A percentile compares a stretch with the other conserved stretches of the same genome.
These are phyloP conservation scores for Monodelphis domestica DNA, from an alignment of 2,797 vertebrate species.

Conservation along the genomic window DNA sequence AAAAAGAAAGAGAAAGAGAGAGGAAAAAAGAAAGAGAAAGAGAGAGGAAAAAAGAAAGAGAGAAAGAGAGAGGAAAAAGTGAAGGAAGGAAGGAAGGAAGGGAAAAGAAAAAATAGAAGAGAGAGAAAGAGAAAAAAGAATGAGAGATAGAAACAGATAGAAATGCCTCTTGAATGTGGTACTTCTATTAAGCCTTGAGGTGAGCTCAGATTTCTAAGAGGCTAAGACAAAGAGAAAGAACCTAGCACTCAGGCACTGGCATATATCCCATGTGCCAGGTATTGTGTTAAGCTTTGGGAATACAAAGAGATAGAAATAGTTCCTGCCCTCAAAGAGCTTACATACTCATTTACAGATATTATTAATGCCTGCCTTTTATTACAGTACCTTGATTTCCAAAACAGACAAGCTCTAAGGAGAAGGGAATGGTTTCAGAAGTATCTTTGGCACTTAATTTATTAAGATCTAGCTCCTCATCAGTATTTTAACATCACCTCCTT, in stretches of 20 bases:
- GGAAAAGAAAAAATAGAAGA: too few relatives aligned
- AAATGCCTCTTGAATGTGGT: background rate
- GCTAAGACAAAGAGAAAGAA: background rate
- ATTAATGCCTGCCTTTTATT: background rate
- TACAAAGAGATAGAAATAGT: background rate
- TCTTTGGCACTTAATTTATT: background rate
- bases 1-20: too few relatives aligned
- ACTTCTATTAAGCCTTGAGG: background rate
- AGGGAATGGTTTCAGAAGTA: background rate
- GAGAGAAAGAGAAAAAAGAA: too few relatives aligned
- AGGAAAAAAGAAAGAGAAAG: too few relatives aligned
- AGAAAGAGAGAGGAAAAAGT: too few relatives aligned
- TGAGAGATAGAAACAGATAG: too few relatives aligned
- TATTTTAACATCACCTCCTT: background rate
- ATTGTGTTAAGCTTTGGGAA: background rate
- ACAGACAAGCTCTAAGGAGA: background rate
- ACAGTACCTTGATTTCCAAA: background rate
- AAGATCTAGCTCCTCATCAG: background rate
- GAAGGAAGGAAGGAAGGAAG: too few relatives aligned
- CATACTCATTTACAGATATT: background rate
- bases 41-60: too few relatives aligned
- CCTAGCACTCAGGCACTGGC: background rate
- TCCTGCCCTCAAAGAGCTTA: background rate
- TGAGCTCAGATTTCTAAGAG: background rate
- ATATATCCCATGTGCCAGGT: too few relatives aligned